Evolutionary conservation across 2,113 vertebrate genomes (phyloP), one percentile per base, ranked within the genome.

Genomic region (Sebastes schlegelii): DNA sequence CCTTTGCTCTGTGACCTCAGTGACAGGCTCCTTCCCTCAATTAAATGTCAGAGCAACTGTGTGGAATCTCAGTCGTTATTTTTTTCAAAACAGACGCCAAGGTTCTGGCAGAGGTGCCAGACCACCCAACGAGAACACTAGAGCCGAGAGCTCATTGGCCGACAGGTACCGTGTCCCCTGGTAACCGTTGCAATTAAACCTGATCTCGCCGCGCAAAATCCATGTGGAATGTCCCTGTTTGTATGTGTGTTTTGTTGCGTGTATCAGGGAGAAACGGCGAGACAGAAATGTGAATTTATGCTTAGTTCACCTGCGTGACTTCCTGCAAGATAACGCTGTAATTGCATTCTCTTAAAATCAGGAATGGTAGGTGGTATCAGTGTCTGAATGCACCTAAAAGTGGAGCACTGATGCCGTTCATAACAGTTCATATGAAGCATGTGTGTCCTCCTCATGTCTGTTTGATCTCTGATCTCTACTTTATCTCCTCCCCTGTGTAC

Each of bases 1-100:
- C 84, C 88, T 94, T 92, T 93, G 88, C 85, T 80, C 81, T 77
- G 54, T 80, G 85, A 91, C 87, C 83, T 82, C 68, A 45, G 73
- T 80, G 80, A 86, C 80, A 79, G 87, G 62, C 80, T 42, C 66
- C 73, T 83, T 86, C 63, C 74, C 63, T 87, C 80, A 86, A 86
- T 91, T 82, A 89, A 87, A 89, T 83, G 70, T 84, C 83, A 88
- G 72, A 80, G 83, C 57, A 71, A 86, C 75, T 77, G 73, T 79
- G 79, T 85, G 87, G 83, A 92, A 87, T 91, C 86, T 79, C 63
- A 67, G 77, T 87, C 75, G 60, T 83, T 87, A 82, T 81, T 87
- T 80, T 55, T 66, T 55, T 66, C 54, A 81, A 90, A 89, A 79
- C 75, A 85, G 85, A 87, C 72, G 75, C 75, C 81, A 42, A 81